Conservation (phyloP, 2,797 vertebrate species). For the Sibirionetta formosa region DNA sequence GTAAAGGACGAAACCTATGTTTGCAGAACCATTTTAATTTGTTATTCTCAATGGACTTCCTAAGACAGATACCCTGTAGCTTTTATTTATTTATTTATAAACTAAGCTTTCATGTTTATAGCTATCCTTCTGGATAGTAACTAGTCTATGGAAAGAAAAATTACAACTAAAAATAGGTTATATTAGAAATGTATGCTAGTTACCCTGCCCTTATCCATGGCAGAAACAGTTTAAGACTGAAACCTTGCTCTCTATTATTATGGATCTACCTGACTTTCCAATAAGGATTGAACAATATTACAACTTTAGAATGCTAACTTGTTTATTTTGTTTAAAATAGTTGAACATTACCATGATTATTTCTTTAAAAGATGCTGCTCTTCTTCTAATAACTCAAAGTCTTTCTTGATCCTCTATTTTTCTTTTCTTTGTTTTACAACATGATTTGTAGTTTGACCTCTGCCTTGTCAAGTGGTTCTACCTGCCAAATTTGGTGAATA, state of each 20-base stretch:
- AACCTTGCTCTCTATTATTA: background rate
- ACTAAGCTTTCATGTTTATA: background rate
- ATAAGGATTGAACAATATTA: background rate
- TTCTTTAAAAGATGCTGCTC: background rate
- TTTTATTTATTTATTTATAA: background rate
- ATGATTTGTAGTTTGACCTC: background rate
- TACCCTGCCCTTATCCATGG: background rate
- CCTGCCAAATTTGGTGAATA: background rate
- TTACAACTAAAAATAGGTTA: background rate
- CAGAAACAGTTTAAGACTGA: background rate
- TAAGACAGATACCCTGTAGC: background rate
- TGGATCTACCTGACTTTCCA: background rate
- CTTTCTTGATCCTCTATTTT: background rate
- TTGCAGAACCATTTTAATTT: background rate
- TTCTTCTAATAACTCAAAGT: background rate
- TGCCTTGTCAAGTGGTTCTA: background rate
- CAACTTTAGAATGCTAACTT: background rate
- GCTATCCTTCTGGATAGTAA: background rate
- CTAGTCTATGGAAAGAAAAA: background rate
- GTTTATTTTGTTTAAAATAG: background rate
- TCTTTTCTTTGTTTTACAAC: background rate
- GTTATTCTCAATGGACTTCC: background rate
- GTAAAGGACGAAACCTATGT: background rate
- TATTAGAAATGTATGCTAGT: background rate
- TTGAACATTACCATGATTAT: background rate